Conservation (phyloP, 53 echinoderm and acorn worm species). For the Crossaster papposus region DNA sequence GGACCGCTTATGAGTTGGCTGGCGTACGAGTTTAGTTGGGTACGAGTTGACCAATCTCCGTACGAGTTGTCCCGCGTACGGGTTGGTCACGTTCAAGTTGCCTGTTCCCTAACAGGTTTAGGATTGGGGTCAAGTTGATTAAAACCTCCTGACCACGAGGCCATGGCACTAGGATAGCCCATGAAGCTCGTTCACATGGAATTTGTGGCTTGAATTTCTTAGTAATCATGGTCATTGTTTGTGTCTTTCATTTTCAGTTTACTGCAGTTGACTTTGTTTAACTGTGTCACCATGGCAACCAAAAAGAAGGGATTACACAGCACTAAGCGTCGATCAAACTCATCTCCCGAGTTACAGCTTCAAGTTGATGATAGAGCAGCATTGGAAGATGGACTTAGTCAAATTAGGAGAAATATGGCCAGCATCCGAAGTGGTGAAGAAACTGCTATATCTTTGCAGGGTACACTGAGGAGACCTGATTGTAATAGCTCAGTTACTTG, state of each 20-base stretch:
- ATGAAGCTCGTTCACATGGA: not conserved
- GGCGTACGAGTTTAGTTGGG: too few species aligned
- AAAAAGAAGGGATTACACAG: slow-evolving; percentile 45
- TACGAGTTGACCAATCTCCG: too few species aligned
- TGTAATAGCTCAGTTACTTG: not conserved
- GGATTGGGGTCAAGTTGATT: too few species aligned
- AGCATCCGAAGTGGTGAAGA: not conserved
- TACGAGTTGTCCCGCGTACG: too few species aligned
- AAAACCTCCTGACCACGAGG: too few species aligned
- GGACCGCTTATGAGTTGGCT: too few species aligned
- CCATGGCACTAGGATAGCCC: too few species aligned
- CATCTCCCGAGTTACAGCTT: slow-evolving; percentile 75
- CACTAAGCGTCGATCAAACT: slow-evolving; percentile 75
- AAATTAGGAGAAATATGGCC: not conserved
- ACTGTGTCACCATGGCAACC: slow-evolving; percentile 27
- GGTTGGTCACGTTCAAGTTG: too few species aligned
- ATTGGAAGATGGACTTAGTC: slow-evolving; percentile 37
- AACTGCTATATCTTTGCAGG: slow-evolving; percentile 1
- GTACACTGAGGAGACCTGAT: slow-evolving; percentile 28
- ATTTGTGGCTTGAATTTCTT: not conserved
- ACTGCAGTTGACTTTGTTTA: not conserved
- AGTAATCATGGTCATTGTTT: not conserved
- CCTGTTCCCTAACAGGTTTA: too few species aligned
- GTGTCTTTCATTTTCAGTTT: not conserved
- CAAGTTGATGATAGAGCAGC: slow-evolving; percentile 57